Conservation (phyloP, 2,113 vertebrate genomes). For the Chamaetylas fuelleborni region DNA sequence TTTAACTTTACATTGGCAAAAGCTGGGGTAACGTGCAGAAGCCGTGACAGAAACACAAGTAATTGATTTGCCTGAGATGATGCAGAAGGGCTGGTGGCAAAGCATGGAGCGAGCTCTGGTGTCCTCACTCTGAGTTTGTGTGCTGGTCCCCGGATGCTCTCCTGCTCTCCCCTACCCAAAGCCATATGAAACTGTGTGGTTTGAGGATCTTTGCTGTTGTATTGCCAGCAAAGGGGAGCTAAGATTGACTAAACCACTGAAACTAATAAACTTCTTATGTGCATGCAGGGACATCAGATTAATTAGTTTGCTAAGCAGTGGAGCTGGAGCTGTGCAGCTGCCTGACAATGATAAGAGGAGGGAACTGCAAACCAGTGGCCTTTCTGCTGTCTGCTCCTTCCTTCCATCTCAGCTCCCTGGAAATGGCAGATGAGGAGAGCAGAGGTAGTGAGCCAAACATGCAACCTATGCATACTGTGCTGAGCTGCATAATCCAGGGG, state of each 20-base stretch:
- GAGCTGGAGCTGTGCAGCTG: not conserved
- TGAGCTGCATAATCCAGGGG: not conserved
- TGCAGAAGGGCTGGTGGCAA: not conserved
- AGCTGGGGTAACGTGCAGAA: not conserved
- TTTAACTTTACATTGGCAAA: not conserved
- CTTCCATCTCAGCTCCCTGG: not conserved
- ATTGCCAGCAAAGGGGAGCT: not conserved
- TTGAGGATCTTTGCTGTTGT: not conserved
- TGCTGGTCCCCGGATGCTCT: fast-evolving
- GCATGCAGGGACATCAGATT: not conserved
- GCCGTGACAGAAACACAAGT: not conserved
- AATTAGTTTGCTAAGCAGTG: not conserved
- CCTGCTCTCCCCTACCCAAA: not conserved
- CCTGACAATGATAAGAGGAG: not conserved
- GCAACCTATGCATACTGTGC: not conserved
- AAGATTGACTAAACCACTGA: not conserved
- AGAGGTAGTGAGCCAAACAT: not conserved
- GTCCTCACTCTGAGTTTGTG: not conserved
- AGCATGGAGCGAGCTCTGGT: not conserved
- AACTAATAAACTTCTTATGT: slow-evolving; percentile 23
- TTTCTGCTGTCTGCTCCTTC: not conserved
- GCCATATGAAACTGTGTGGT: not conserved
- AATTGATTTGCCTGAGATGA: not conserved
- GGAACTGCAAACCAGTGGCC: not conserved
- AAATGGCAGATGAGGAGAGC: slow-evolving; percentile 11